Percentiles rank a stretch among this genome's conserved stretches.
phyloP scores from a whole-genome alignment of 2,797 vertebrate genomes.

The Leontocebus nigricollis region DNA sequence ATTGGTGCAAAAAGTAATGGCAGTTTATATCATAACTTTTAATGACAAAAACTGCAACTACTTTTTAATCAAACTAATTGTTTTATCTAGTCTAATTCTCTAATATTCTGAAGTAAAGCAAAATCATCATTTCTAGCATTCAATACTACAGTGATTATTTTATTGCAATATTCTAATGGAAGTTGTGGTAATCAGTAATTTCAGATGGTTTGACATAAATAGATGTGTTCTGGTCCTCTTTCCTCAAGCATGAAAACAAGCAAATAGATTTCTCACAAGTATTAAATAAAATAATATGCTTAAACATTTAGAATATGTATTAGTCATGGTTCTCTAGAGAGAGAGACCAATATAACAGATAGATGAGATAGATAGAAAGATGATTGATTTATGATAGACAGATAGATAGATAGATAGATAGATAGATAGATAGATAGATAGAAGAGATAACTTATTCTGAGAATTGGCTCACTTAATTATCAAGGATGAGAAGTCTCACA shows the following conservation, averaged over 20 bases:
- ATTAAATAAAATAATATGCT: background rate
- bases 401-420: background rate
- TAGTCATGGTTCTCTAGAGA: background rate
- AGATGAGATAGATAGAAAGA: background rate
- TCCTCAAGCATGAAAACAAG: background rate
- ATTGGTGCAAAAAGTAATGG: background rate
- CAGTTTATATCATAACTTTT: background rate
- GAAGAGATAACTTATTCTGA: background rate
- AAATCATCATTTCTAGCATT: background rate
- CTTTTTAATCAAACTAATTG: background rate
- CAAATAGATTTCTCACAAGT: background rate
- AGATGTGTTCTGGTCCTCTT: background rate
- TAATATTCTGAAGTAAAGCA: background rate
- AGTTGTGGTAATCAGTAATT: background rate
- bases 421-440: background rate
- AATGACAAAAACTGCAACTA: background rate
- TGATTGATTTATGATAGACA: background rate
- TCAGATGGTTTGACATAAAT: background rate
- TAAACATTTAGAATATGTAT: background rate
- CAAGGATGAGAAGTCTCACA: background rate
- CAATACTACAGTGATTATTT: background rate
- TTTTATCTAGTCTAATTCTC: background rate
- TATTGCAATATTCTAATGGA: background rate
- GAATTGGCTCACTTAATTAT: background rate
- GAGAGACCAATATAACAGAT: background rate